A percentile compares a stretch with the other conserved stretches of the same genome.
Evolutionary conservation across 2,113 vertebrate species (phyloP).

Genomic region (Sialia sialis): DNA sequence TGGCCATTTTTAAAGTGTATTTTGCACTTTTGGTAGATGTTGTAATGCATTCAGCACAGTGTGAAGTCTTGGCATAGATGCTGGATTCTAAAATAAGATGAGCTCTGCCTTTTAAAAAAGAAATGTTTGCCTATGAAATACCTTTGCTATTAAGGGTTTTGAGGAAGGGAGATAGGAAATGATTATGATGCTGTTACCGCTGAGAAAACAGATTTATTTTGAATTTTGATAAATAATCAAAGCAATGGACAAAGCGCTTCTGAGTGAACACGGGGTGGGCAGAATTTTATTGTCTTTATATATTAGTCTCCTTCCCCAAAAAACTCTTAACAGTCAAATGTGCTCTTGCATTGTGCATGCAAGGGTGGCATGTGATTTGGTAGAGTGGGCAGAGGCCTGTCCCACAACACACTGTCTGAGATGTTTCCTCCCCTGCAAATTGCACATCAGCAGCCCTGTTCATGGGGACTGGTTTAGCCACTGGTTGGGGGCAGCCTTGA

Average conservation of each 20-base stretch:
- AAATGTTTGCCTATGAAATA: slow-evolving; percentile 38
- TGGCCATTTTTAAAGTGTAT: slow-evolving; percentile 36
- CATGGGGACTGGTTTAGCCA: not conserved
- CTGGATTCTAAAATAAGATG: slow-evolving; percentile 51
- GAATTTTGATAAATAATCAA: not conserved
- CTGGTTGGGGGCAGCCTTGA: not conserved
- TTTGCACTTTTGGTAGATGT: slow-evolving; percentile 59
- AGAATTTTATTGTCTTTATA: not conserved
- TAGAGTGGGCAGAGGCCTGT: not conserved
- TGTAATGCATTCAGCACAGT: slow-evolving; percentile 63
- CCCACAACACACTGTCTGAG: not conserved
- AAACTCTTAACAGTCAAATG: not conserved
- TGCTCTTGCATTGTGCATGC: not conserved
- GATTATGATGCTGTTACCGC: not conserved
- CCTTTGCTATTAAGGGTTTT: slow-evolving; percentile 36
- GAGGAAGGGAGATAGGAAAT: not conserved
- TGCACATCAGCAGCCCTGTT: not conserved
- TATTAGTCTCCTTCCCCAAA: not conserved
- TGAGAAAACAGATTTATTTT: not conserved
- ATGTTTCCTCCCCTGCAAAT: not conserved
- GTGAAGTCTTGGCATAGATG: slow-evolving; percentile 57
- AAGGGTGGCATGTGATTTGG: slow-evolving; percentile 19
- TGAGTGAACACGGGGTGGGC: not conserved
- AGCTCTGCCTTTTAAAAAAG: slow-evolving; percentile 12
- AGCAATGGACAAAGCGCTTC: not conserved